These are phyloP conservation scores for Pinctada fucata DNA, from an alignment of 2,888 invertebrate species.

Conservation along the genomic window DNA sequence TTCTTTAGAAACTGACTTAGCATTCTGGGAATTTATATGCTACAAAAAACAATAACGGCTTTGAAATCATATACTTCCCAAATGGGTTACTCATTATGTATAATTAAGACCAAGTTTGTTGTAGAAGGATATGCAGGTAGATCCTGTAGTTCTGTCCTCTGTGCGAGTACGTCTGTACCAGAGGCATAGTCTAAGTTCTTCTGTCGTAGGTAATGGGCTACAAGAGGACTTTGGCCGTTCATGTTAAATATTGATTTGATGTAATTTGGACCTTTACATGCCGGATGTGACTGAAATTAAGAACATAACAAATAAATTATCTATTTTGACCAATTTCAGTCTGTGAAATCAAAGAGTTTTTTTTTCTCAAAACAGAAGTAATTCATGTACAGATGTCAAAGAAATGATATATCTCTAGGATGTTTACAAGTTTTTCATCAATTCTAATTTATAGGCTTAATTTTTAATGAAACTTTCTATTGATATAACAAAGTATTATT, in stretches of 20 bases:
- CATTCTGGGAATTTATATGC: too few species aligned
- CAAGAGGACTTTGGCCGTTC: constrained; percentile 72
- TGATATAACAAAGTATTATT: too few species aligned
- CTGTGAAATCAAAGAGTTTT: too few species aligned
- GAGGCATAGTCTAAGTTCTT: constrained; percentile 64
- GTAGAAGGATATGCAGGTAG: constrained; percentile 74
- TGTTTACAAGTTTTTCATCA: too few species aligned
- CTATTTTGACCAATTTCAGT: background rate
- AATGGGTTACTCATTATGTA: too few species aligned
- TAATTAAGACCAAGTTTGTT: background rate
- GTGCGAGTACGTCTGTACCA: constrained; percentile 63
- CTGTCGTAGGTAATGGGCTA: constrained; percentile 71
- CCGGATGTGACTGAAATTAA: constrained; percentile 70
- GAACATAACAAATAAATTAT: constrained; percentile 2
- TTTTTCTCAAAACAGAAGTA: background rate
- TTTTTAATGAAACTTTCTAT: too few species aligned
- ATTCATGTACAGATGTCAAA: background rate
- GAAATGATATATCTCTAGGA: too few species aligned
- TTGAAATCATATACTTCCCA: too few species aligned
- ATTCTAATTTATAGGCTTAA: too few species aligned
- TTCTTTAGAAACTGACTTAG: too few species aligned
- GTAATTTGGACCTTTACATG: constrained; percentile 70
- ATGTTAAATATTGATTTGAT: constrained; percentile 67
- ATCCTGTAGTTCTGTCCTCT: constrained; percentile 70
- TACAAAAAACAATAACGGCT: too few species aligned